Percentiles rank a stretch among this genome's conserved stretches.
Conservation (phyloP, 2,888 invertebrate genomes). For the Steromphala cineraria region DNA sequence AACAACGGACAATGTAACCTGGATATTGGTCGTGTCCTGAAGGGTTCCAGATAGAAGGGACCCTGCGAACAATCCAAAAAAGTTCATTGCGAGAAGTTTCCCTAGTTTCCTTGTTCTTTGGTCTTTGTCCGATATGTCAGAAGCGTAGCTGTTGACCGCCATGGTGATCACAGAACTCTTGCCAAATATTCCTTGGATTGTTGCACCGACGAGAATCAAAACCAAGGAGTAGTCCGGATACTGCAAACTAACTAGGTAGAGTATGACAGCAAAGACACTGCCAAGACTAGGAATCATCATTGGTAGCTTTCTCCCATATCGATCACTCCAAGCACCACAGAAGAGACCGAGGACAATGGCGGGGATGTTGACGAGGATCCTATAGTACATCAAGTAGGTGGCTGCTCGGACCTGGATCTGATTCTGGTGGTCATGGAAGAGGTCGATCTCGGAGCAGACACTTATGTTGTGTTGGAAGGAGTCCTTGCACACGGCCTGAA, state of each 20-base stretch:
- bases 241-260: conserved; percentile 64
- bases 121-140: conserved; percentile 67
- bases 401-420: conserved; percentile 64
- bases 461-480: conserved; percentile 45
- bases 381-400: conserved; percentile 68
- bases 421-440: conserved; percentile 9
- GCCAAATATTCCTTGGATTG: conserved; percentile 71
- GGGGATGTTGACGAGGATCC: conserved; percentile 72
- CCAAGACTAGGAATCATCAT: conserved; percentile 73
- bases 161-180: conserved; percentile 75
- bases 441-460: conserved; percentile 35
- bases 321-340: conserved; percentile 75
- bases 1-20: conserved; percentile 62
- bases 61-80: conserved; percentile 72
- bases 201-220: conserved; percentile 67
- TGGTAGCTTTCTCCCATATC: conserved; percentile 70
- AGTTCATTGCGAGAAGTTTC: conserved; percentile 72
- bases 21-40: conserved; percentile 57
- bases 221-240: conserved; percentile 47
- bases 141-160: conserved; percentile 74
- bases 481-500: conserved; percentile 65
- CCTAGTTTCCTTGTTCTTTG: conserved; percentile 69
- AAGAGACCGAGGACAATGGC: conserved; percentile 72
- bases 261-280: conserved; percentile 66
- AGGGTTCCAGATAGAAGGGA: conserved; percentile 68